Percentiles rank a stretch among this genome's conserved stretches.
phyloP scores from a whole-genome alignment of 2,888 invertebrate species.

The Pseudococcus jackbeardsleyi region DNA sequence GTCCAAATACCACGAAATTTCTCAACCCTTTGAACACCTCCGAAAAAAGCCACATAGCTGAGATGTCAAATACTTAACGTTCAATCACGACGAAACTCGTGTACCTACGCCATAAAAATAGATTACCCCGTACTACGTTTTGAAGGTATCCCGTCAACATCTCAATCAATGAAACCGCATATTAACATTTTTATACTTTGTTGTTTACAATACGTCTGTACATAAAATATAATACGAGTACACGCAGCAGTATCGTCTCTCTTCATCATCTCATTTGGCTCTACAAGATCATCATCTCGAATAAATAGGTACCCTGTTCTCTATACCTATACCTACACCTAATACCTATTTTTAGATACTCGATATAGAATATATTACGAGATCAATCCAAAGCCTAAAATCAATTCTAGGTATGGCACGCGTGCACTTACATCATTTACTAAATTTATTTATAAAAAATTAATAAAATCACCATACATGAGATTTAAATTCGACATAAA shows the following conservation, averaged over 20 bases:
- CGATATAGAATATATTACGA: too few species aligned
- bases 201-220: neutral
- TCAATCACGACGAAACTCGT: neutral
- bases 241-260: neutral
- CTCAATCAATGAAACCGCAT: constrained; percentile 28
- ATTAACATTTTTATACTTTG: neutral
- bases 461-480: neutral
- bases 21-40: neutral
- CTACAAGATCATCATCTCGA: neutral
- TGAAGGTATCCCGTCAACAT: neutral
- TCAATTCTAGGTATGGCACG: neutral
- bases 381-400: neutral
- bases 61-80: neutral
- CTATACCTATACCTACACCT: neutral
- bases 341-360: too few species aligned
- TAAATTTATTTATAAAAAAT: neutral
- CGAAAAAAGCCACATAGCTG: neutral
- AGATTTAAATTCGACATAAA: neutral
- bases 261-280: neutral
- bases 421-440: neutral
- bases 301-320: neutral
- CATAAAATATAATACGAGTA: neutral
- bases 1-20: too few species aligned
- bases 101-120: constrained; percentile 12
- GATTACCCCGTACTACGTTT: neutral